phyloP scores from a whole-genome alignment of 2,113 vertebrate species.

The Zootoca vivipara region DNA sequence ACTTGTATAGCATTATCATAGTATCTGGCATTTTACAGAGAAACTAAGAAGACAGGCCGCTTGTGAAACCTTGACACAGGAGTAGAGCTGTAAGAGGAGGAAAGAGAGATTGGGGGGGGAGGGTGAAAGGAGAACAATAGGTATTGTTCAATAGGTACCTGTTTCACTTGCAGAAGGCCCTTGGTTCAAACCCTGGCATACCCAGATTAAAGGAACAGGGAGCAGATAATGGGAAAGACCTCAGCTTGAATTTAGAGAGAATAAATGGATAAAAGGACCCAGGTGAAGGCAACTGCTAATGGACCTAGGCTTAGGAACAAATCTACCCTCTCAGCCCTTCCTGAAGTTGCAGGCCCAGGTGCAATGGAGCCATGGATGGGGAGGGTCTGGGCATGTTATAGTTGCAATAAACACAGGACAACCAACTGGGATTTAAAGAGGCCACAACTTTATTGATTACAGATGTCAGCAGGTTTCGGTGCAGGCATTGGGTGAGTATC shows the following conservation, averaged over 20 bases:
- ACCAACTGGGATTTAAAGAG: too few species aligned
- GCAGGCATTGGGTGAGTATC: too few species aligned
- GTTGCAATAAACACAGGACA: too few species aligned
- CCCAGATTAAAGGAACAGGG: neutral
- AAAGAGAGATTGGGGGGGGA: neutral
- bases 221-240: neutral
- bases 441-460: too few species aligned
- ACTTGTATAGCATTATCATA: too few species aligned
- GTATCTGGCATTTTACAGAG: neutral
- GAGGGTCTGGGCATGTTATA: too few species aligned
- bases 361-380: too few species aligned
- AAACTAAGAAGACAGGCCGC: neutral
- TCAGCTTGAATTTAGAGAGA: neutral
- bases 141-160: neutral
- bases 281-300: neutral
- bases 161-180: neutral
- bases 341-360: too few species aligned
- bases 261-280: neutral
- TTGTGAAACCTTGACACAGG: neutral
- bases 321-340: too few species aligned
- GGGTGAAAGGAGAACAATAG: neutral
- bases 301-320: neutral
- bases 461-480: too few species aligned
- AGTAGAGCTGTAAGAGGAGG: too few species aligned
- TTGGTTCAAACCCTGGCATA: neutral